Evolutionary conservation across 2,797 vertebrate genomes (phyloP), one percentile per base, ranked within the genome.

Genomic region (Cyprinella venusta): DNA sequence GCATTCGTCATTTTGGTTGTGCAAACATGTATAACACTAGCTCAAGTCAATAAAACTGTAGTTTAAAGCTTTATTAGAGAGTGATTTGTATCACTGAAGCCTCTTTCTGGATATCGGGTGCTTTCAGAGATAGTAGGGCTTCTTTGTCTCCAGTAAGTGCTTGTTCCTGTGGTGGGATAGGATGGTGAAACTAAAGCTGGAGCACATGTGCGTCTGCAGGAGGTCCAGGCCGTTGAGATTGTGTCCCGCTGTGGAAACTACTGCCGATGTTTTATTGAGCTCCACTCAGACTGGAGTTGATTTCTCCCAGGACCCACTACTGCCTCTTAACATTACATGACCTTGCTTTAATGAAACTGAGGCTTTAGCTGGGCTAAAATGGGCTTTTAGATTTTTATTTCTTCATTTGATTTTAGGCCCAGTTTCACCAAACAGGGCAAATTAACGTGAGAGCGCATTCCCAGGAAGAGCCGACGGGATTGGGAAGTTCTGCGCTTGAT

Each of bases 241-340:
- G 88, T 68, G 76, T 85, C 87, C 88, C 24, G 81, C 92, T 91
- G 90, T 85, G 91, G 91, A 90, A 90, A 88, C 86, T 48, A 90
- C 91, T 79, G 90, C 90, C 85, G 76, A 79, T 75, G 87, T 89
- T 92, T 93, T 89, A 92, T 92, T 89, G 92, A 92, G 70, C 88
- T 88, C 83, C n/a, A 80, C 88, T 89, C 69, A 88, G 87, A 87
- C 80, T 87, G 82, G 86, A 86, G 84, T 88, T 84, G 74, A 70
- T 82, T 85, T 87, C 81, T 87, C 54, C 6, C 42, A 30, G 36
- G 76, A 76, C 3, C 48, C 67, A 19, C 61, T 15, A 3, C 68
- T 81, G 42, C 33, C 84, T 76, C 63, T 82, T 67, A 67, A 61
- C 45, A 67, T 48, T 38, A 69, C 78, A 79, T 82, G 6, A 40